Base-by-base conservation (phyloP, 2,113 vertebrate genomes). In the Leptobrachium leishanense region DNA sequence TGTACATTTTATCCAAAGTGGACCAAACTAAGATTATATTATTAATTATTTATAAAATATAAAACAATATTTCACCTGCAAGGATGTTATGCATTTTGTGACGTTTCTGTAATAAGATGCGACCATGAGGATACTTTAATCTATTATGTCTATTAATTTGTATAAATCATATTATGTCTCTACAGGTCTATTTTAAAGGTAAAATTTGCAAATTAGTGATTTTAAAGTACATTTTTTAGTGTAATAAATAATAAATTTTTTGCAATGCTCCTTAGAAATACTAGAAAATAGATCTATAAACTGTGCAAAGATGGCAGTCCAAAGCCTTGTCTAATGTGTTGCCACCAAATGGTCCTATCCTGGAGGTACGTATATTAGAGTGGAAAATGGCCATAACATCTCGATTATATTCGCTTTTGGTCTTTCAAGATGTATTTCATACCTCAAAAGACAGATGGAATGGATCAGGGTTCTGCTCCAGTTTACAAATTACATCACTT, bases 371-470 rank as follows among this genome's bases (percentile, higher is more conserved):
- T 66, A 74, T 59, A 46, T 20, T 68, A 74, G 74, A 73, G 72
- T 73, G 78, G 78, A 81, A 81, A 81, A 81, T 74, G 65, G 71
- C 63, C 78, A 81, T 74, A 74, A 81, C 68, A 81, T 79, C 53
- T 6, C 68, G 42, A 81, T 81, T 81, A 74, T 81, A 72, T 81
- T 81, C 71, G 78, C 78, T 74, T 74, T 81, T 74, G 20, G 63
- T 59, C 78, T 81, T 72, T 81, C 78, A 74, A 74, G 72, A 81
- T 81, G 78, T 74, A 81, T 81, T 74, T 74, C 68, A 74, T 81
- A 74, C 67, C 67, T 74, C 15, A 50, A 59, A 71, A 62, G 64
- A 46, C 78, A 81, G 64, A 81, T 81, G 78, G 72, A 62, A 81
- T 40, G 31, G 50, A 74, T 72, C 62, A 80, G 13, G 55, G 43